These are phyloP conservation scores for Acleris literana DNA, from an alignment of 2,888 invertebrate species.

Conservation along the genomic window DNA sequence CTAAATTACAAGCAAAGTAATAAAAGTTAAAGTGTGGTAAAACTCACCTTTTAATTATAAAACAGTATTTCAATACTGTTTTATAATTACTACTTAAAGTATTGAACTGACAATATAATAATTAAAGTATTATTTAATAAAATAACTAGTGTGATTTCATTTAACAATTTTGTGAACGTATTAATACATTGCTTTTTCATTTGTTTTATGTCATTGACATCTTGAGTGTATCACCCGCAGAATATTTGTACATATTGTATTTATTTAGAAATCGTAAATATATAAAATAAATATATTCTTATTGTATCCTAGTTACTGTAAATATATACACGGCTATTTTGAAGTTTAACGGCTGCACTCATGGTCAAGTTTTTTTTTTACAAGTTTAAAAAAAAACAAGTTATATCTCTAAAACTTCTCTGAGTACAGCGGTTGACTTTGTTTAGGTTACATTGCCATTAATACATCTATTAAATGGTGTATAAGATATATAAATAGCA, in stretches of 20 bases:
- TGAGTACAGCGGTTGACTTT: too few relatives aligned
- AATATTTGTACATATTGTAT: constrained; percentile 31
- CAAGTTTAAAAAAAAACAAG: too few relatives aligned
- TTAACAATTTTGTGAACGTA: constrained; percentile 10
- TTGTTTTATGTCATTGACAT: constrained; percentile 38
- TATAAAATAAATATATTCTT: constrained; percentile 12
- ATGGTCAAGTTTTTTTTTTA: too few relatives aligned
- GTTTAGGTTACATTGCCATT: too few relatives aligned
- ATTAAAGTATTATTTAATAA: background rate
- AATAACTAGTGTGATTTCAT: constrained; percentile 13
- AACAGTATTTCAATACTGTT: too few relatives aligned
- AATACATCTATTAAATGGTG: too few relatives aligned
- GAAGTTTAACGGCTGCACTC: background rate
- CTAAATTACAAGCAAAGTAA: too few relatives aligned
- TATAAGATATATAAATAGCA: too few relatives aligned
- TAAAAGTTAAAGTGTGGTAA: too few relatives aligned
- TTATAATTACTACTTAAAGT: background rate
- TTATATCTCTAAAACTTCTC: too few relatives aligned
- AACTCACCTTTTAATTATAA: too few relatives aligned
- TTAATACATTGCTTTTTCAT: constrained; percentile 8
- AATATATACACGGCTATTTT: constrained; percentile 38
- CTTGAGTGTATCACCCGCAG: constrained; percentile 71
- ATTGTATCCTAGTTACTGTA: constrained; percentile 48
- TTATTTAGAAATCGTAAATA: constrained; percentile 14
- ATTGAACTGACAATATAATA: constrained; percentile 12